Evolutionary conservation across 2,888 invertebrate species (phyloP).

Genomic region (Campoplex nolae): DNA sequence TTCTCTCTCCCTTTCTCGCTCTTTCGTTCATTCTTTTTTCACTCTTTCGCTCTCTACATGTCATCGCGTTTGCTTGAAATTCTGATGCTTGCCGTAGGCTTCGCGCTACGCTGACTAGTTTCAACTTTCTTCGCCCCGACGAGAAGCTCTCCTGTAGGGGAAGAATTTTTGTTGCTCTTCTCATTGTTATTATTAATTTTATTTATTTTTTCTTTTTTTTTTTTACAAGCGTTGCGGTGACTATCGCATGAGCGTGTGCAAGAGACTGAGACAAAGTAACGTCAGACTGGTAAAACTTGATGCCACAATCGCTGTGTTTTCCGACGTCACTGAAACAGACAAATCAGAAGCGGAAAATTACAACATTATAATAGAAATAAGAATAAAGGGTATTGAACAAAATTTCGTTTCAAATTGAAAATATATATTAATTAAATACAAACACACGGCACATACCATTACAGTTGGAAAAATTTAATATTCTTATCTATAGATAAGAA

Average conservation of each 20-base stretch:
- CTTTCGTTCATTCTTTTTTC: conserved; percentile 2
- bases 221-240: conserved; percentile 65
- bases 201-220: background rate
- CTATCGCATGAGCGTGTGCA: conserved; percentile 79
- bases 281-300: conserved; percentile 72
- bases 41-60: background rate
- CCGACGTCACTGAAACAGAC: conserved; percentile 81
- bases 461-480: too few relatives aligned
- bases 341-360: background rate
- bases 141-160: conserved; percentile 35
- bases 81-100: conserved; percentile 42
- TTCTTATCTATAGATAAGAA: too few relatives aligned
- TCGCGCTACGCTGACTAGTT: conserved; percentile 62
- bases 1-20: background rate
- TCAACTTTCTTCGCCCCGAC: conserved; percentile 48
- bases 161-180: conserved; percentile 34
- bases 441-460: too few relatives aligned
- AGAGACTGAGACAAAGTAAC: conserved; percentile 74
- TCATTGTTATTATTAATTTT: background rate
- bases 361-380: background rate
- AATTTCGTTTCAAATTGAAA: too few relatives aligned
- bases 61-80: conserved; percentile 49
- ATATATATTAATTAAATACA: too few relatives aligned
- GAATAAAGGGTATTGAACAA: background rate
- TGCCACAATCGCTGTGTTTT: conserved; percentile 74